These are phyloP conservation scores for Ceyx cyanopectus DNA, from an alignment of 2,113 vertebrate genomes.

Conservation along the genomic window DNA sequence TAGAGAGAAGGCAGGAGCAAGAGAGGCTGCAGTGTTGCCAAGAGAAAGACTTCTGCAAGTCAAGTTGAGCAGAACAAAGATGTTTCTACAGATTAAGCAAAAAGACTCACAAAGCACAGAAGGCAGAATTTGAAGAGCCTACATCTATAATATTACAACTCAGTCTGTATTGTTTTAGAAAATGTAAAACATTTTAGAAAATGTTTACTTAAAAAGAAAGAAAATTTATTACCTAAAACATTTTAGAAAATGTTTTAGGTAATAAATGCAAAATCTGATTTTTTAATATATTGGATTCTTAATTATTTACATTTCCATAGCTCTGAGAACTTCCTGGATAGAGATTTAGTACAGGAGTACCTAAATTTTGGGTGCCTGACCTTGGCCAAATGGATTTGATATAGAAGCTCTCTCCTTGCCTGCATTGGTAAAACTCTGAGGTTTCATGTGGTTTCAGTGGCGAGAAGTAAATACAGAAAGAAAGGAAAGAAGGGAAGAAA, in stretches of 20 bases:
- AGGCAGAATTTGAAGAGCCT: background rate
- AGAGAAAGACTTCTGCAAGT: background rate
- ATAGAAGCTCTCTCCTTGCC: background rate
- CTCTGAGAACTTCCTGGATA: background rate
- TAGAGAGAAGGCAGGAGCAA: background rate
- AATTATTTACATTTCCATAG: background rate
- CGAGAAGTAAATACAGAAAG: background rate
- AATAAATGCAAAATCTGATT: background rate
- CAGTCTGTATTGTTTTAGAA: background rate
- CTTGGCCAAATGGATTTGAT: background rate
- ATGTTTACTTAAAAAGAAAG: background rate
- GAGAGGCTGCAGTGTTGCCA: background rate
- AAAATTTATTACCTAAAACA: too few species aligned
- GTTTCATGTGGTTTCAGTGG: background rate
- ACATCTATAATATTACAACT: fast-evolving
- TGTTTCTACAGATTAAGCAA: background rate
- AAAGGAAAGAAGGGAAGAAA: too few species aligned
- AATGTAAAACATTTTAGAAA: background rate
- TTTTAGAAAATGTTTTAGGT: background rate
- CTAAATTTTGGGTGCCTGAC: background rate
- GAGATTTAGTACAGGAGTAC: background rate
- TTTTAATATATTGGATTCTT: background rate
- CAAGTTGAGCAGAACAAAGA: background rate
- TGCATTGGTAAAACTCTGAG: background rate
- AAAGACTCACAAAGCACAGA: background rate